Conservation (phyloP, 2,888 invertebrate species). For the Andrena praecox region DNA sequence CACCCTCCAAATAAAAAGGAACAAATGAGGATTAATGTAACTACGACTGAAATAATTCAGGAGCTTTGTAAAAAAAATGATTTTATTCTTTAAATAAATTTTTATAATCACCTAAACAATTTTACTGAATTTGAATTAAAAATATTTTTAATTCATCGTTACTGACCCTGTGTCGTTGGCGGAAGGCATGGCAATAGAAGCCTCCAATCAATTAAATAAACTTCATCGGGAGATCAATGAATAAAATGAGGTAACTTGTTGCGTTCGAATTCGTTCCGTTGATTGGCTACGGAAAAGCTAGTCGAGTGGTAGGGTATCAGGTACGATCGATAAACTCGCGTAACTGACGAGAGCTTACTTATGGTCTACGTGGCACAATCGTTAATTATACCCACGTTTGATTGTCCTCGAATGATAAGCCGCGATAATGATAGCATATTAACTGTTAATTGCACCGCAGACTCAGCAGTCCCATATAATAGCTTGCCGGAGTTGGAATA, state of each 20-base stretch:
- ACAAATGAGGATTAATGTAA: too few species aligned
- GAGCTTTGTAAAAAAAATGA: too few species aligned
- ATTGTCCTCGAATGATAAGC: slow-evolving; percentile 52
- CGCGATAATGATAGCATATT: slow-evolving; percentile 43
- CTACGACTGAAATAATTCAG: too few species aligned
- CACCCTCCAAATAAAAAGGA: too few species aligned
- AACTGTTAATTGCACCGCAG: slow-evolving; percentile 47
- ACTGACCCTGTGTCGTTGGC: background rate
- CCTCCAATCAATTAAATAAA: background rate
- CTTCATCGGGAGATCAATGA: slow-evolving; percentile 5
- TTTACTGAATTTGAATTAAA: too few species aligned
- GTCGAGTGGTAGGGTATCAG: slow-evolving; percentile 39
- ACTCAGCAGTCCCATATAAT: slow-evolving; percentile 3
- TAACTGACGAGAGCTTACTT: slow-evolving; percentile 35
- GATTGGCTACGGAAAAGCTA: slow-evolving; percentile 45
- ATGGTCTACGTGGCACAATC: slow-evolving; percentile 41
- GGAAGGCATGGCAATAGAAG: background rate
- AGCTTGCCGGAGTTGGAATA: slow-evolving; percentile 7
- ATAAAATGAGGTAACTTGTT: slow-evolving; percentile 58
- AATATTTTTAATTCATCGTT: background rate
- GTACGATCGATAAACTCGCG: slow-evolving; percentile 54
- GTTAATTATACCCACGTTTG: slow-evolving; percentile 55
- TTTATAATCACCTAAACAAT: too few species aligned
- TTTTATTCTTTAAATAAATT: too few species aligned
- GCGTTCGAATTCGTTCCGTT: slow-evolving; percentile 45